Base-by-base conservation (phyloP, 2,797 vertebrate genomes). In the Silurus aristotelis region DNA sequence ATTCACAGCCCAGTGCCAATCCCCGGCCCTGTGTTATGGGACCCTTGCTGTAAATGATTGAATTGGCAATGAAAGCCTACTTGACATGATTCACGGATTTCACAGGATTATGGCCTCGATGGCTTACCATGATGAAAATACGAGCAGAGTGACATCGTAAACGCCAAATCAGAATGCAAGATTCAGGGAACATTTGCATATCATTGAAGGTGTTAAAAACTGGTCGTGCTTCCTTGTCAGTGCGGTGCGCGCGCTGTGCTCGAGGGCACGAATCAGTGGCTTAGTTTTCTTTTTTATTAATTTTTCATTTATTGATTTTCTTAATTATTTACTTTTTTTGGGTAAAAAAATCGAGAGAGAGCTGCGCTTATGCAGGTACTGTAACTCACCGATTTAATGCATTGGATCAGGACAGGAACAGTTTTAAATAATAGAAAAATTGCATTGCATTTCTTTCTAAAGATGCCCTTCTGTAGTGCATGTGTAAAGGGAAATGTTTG, bases 311-410 rank as follows among this genome's bases (percentile, higher is more conserved):
- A 15, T 67, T 66, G 17, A 17, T 14, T 66, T 27, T 66, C 12
- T 66, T 66, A 68, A 22, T 1, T 68, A 0, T 31, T 38, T 68
- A 7, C 27, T 13, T 15, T 68, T 31, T 68, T 38, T 4, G 31
- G 31, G 38, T 10, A 52, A 52, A 52, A 52, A 52, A 52, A 52
- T 52, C 48, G 6, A 52, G 56, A n/a, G 31, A 78, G 19, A 14
- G 19, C 56, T 43, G 20, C 76, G 76, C 5, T 7, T 31, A 56
- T 78, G 76, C 76, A 78, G 76, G 76, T 61, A 78, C 19, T 22
- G 58, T 78, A 78, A 78, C 56, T 14, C 14, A 19, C 55, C 3
- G 2, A 12, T 13, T 56, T 56, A 27, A 0, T 56, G 72, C 15
- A 55, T 17, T 17, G 25, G 15, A n/a, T 46, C 38, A 13, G 38